A percentile compares a stretch with the other conserved stretches of the same genome.
Evolutionary conservation across 2,797 vertebrate genomes (phyloP).

Genomic region (Pempheris klunzingeri): DNA sequence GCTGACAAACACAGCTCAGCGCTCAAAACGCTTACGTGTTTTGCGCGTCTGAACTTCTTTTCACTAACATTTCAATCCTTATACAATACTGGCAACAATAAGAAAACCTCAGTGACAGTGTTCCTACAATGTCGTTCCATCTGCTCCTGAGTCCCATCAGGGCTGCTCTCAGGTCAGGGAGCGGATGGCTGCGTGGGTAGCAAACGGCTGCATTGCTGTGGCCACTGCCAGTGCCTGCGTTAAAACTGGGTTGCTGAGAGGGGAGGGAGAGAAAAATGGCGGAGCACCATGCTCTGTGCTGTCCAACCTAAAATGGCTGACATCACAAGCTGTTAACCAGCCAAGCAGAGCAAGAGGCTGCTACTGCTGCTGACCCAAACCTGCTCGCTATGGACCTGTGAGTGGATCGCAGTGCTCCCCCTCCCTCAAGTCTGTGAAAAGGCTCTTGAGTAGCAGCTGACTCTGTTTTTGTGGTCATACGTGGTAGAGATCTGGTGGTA

Average conservation of each 20-base stretch:
- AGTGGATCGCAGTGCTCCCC: conserved; percentile 39
- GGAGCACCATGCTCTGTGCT: conserved; percentile 83
- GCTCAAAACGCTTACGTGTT: not conserved
- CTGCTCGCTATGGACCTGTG: conserved; percentile 50
- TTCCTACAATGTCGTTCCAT: conserved; percentile 47
- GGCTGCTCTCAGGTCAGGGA: conserved; percentile 73
- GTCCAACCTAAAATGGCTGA: conserved; percentile 91
- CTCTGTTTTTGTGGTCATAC: conserved; percentile 26
- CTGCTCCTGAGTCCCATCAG: conserved; percentile 51
- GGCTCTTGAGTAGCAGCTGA: conserved; percentile 28
- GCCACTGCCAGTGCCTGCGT: conserved; percentile 78
- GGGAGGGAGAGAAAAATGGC: conserved; percentile 82
- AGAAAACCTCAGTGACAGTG: conserved; percentile 57
- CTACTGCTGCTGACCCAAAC: conserved; percentile 75
- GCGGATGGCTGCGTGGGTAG: conserved; percentile 69
- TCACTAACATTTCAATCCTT: not conserved
- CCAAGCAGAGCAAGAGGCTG: conserved; percentile 79
- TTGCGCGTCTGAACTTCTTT: conserved; percentile 36
- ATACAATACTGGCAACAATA: conserved; percentile 30
- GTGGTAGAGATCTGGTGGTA: conserved; percentile 53
- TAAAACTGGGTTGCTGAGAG: conserved; percentile 80
- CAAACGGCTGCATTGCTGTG: conserved; percentile 70
- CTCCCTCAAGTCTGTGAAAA: conserved; percentile 34
- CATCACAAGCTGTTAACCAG: conserved; percentile 85
- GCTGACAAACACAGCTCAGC: conserved; percentile 20